phyloP scores from a whole-genome alignment of 2,888 invertebrate genomes.

The Penaeus monodon region DNA sequence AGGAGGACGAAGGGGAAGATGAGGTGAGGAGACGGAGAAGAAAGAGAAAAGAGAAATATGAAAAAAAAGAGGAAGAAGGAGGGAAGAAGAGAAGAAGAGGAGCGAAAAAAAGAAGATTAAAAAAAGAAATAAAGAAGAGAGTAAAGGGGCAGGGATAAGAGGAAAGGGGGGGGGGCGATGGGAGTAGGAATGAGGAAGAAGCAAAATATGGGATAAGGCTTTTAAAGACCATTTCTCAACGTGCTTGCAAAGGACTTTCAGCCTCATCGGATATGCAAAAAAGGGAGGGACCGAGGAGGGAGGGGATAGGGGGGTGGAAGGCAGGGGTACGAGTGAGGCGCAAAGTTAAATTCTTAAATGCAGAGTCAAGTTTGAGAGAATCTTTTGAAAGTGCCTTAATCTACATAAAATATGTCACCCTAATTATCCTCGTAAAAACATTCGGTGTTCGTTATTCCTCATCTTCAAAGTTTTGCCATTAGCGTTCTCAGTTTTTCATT shows the following conservation, averaged over 20 bases:
- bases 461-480: not conserved
- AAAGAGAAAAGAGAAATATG: not conserved
- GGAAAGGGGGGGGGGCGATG: not conserved
- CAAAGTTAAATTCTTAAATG: slow-evolving; percentile 11
- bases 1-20: not conserved
- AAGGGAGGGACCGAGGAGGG: not conserved
- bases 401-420: not conserved
- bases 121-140: not conserved
- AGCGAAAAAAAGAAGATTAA: not conserved
- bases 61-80: not conserved
- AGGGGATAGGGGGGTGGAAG: not conserved
- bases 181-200: not conserved
- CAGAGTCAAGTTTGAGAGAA: not conserved
- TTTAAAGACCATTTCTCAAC: no score
- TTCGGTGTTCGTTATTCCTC: no score
- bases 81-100: not conserved
- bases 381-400: not conserved
- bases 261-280: not conserved
- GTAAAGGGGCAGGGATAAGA: not conserved
- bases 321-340: not conserved
- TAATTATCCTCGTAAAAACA: not conserved
- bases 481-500: not conserved
- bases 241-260: no score
- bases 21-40: not conserved
- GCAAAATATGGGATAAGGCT: not conserved